Conservation (phyloP, 2,113 vertebrate genomes). For the Oncorhynchus nerka region DNA sequence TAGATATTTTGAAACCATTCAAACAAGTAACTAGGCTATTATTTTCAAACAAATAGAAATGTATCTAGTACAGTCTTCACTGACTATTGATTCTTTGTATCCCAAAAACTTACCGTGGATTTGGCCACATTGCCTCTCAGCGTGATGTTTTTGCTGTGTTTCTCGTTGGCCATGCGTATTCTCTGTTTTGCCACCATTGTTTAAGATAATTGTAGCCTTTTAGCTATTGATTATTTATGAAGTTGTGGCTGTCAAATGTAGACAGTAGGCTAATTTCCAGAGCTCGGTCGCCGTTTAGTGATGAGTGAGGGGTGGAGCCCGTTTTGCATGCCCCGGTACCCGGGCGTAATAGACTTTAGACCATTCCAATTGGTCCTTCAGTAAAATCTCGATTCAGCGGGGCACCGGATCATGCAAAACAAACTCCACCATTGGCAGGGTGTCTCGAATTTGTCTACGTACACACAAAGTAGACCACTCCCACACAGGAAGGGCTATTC, state of each 20-base stretch:
- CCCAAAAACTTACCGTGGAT: constrained; percentile 76
- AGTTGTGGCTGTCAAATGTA: not conserved
- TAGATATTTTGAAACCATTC: not conserved
- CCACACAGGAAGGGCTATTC: not conserved
- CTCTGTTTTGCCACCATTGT: constrained; percentile 92
- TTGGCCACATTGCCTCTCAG: constrained; percentile 90
- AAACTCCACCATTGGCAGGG: not conserved
- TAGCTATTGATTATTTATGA: too few species aligned
- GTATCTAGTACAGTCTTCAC: too few species aligned
- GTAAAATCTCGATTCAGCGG: too few species aligned
- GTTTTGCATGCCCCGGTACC: too few species aligned
- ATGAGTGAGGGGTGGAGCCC: not conserved
- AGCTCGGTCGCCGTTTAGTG: not conserved
- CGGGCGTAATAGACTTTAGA: too few species aligned
- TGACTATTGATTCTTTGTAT: not conserved
- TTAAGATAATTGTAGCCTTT: not conserved
- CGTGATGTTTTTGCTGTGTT: constrained; percentile 96
- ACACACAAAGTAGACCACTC: constrained; percentile 5
- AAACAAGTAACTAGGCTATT: too few species aligned
- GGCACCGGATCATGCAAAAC: too few species aligned
- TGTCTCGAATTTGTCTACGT: not conserved
- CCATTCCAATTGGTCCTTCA: too few species aligned
- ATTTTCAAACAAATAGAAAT: too few species aligned
- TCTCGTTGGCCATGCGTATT: constrained; percentile 95
- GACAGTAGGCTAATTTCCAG: not conserved